Evolutionary conservation across 1,140 invertebrate genomes (phyloP), one percentile per base, ranked within the genome.

Genomic region (Drosophila insularis): DNA sequence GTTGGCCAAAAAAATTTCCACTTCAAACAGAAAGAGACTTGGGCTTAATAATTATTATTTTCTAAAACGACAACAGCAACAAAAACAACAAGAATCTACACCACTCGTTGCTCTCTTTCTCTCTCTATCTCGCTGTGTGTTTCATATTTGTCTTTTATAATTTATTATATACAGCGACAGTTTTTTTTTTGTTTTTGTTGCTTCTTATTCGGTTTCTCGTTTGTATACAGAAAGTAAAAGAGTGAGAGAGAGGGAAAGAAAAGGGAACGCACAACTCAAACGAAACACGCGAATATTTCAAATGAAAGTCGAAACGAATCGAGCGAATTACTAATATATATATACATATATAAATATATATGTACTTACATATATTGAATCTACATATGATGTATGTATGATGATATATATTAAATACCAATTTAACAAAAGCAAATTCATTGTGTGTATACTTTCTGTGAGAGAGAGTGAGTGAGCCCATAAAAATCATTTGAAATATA

Each of bases 121-220:
- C 43, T 72, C 43, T 32, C 53, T 64, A 40, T 55, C 54, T 55
- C 55, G 37, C 14, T 71, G 77, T 66, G 54, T 40, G 61, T 63
- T 63, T 37, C 62, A 70, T 56, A 63, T 72, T 55, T 71, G 75
- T 69, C 43, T 50, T 56, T 64, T 35, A 40, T 69, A 79, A 86
- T 82, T 82, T 82, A 89, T 86, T 82, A 69, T n/a, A 37, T 46
- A 78, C 69, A 81, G 82, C 68, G 81, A 81, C 78, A 75, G 70
- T 81, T 73, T 86, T 81, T 77, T 69, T 76, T 73, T 77, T 69
- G 70, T 73, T 56, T 53, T 65, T 67, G 27, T 63, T 27, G 27
- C 6, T 54, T 74, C 59, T 67, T 72, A 40, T 61, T 60, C 55
- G 50, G 67, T 71, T 64, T 68, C 64, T 63, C 35, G 35, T 39